Evolutionary conservation across 2,797 vertebrate species (phyloP), one percentile per base, ranked within the genome.

Genomic region (Sebastes alutus): DNA sequence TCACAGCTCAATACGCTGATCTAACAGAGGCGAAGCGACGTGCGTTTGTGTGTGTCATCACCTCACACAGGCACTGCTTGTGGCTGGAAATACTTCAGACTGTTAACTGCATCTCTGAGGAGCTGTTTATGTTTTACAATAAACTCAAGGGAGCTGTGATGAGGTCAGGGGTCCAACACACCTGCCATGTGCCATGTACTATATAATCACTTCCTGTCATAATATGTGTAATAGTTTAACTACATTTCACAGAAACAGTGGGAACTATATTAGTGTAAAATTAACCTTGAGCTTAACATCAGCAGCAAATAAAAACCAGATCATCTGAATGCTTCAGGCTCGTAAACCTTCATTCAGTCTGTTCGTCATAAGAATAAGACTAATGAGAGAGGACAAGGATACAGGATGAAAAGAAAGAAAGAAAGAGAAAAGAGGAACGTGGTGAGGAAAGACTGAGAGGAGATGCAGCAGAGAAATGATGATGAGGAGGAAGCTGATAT

Each of bases 401-500:
- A 30, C 0, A 5, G 3, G 18, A 61, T 7, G 8, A 71, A 32
- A 18, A 62, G 7, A 55, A 59, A 70, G 20, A 67, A 13, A 33
- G 32, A 46, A 29, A 46, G 30, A 42, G 23, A 55, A 2, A 35
- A 11, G n/a, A 27, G 18, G 46, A 52, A 38, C 5, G 42, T 46
- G 65, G 23, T 14, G 22, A 59, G 64, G 72, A 69, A 69, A 66
- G 30, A 68, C 13, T 59, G 70, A 58, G 38, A 77, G 38, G 30
- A 18, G 65, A 84, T 72, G 73, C 60, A 72, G 77, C 52, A 60
- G 32, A 82, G 77, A 72, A 68, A 23, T 55, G 81, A 88, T 78
- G 84, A 89, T 25, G 85, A 88, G 61, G 66, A 87, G 82, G 87
- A 92, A 87, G 87, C 83, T 83, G 67, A 87, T 90, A 89, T 92